Evolutionary conservation across 2,888 invertebrate genomes (phyloP).

Genomic region (Shargacucullia verbasci): DNA sequence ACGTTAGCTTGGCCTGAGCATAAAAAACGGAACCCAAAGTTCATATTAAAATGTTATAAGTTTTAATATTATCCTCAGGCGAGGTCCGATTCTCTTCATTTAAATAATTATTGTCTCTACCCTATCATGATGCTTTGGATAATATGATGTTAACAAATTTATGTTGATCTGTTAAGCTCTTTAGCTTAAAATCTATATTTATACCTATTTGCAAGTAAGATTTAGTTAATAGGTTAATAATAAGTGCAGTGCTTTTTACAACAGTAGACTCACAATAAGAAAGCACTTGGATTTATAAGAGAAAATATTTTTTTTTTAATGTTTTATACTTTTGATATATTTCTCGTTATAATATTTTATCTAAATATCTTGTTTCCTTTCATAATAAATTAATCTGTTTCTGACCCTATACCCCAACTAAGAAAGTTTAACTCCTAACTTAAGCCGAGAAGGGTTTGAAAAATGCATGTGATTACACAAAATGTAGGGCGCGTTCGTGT

Average conservation of each 20-base stretch:
- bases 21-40: conserved; percentile 12
- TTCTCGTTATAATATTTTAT: too few species aligned
- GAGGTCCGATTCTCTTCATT: conserved; percentile 8
- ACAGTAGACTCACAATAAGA: too few species aligned
- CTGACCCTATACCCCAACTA: conserved; percentile 31
- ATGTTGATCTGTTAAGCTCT: too few species aligned
- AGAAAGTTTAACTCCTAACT: conserved; percentile 32
- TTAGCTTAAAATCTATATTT: too few species aligned
- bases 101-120: conserved; percentile 15
- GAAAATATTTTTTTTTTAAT: too few species aligned
- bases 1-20: neutral
- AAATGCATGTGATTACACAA: conserved; percentile 46
- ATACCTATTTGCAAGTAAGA: too few species aligned
- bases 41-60: conserved; percentile 2
- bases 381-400: conserved; percentile 31
- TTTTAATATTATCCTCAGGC: conserved; percentile 28
- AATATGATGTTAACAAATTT: too few species aligned
- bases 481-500: conserved; percentile 53
- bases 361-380: conserved; percentile 1
- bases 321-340: too few species aligned
- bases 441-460: conserved; percentile 41
- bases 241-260: too few species aligned
- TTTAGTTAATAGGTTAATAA: too few species aligned
- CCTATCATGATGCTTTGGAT: neutral
- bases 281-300: too few species aligned